phyloP scores from a whole-genome alignment of 1,140 invertebrate species.

The Paraescarpia echinospica region DNA sequence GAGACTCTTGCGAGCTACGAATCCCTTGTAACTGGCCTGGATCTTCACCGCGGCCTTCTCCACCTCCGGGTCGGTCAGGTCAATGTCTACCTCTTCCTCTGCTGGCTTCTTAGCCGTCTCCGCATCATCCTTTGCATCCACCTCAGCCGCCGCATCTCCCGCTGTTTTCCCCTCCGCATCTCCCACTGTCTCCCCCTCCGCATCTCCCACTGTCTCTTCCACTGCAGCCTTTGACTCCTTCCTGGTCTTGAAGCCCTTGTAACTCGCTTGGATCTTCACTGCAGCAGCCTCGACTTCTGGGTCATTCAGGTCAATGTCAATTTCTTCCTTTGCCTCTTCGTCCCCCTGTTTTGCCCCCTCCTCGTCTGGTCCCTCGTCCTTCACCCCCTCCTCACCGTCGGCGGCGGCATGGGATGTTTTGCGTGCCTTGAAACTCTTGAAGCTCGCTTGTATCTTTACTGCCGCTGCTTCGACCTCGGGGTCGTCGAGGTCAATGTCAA shows the following conservation, averaged over 20 bases:
- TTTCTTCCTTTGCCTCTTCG: conserved; percentile 30
- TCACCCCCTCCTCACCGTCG: background rate
- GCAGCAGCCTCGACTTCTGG: conserved; percentile 83
- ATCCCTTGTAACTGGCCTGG: conserved; percentile 31
- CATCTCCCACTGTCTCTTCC: background rate
- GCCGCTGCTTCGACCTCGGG: conserved; percentile 83
- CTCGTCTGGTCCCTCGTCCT: conserved; percentile 21
- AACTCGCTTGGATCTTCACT: conserved; percentile 77
- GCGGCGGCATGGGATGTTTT: conserved; percentile 26
- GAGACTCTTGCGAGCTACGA: conserved; percentile 17
- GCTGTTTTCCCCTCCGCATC: conserved; percentile 6
- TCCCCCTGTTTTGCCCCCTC: conserved; percentile 17
- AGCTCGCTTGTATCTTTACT: conserved; percentile 77
- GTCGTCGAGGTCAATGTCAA: conserved; percentile 58
- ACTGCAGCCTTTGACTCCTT: conserved; percentile 28
- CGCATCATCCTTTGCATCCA: conserved; percentile 33
- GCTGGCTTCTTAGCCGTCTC: background rate
- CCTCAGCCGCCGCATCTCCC: conserved; percentile 57
- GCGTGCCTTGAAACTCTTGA: conserved; percentile 40
- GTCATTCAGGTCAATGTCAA: conserved; percentile 58
- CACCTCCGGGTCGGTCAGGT: conserved; percentile 35
- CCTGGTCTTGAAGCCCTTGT: conserved; percentile 39
- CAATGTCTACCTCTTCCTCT: conserved; percentile 35
- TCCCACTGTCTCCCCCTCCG: background rate
- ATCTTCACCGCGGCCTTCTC: conserved; percentile 35